A percentile compares a stretch with the other conserved stretches of the same genome.
Evolutionary conservation across 53 echinoderm and acorn worm species (phyloP).

Genomic region (Echinarachnius parma): DNA sequence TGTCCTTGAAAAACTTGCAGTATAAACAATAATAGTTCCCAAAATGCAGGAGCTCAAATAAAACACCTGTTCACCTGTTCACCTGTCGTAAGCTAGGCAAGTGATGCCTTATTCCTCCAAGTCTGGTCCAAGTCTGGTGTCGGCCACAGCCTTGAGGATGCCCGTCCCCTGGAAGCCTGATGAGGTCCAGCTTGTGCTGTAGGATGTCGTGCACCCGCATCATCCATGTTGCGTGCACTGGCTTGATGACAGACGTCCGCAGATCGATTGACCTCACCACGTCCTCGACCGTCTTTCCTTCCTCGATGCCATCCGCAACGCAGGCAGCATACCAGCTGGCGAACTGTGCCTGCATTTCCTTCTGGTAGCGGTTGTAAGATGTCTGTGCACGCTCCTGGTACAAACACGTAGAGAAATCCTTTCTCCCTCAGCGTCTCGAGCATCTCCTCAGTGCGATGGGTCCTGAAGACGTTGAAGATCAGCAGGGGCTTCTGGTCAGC

Average conservation of each 20-base stretch:
- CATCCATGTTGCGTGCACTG: slow-evolving; percentile 32
- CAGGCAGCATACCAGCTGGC: slow-evolving; percentile 31
- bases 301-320: slow-evolving; percentile 25
- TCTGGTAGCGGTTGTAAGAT: slow-evolving; percentile 42
- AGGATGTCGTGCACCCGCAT: slow-evolving; percentile 9
- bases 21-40: too few species aligned
- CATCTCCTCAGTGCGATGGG: slow-evolving; percentile 32
- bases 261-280: slow-evolving; percentile 18
- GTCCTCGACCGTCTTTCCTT: not conserved
- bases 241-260: slow-evolving; percentile 45
- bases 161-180: slow-evolving; percentile 44
- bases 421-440: not conserved
- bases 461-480: slow-evolving; percentile 46
- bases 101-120: too few species aligned
- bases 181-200: slow-evolving; percentile 16
- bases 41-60: too few species aligned
- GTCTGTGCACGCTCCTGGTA: slow-evolving; percentile 27
- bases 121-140: slow-evolving; percentile 13
- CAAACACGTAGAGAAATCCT: slow-evolving; percentile 9
- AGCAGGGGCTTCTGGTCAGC: slow-evolving; percentile 35
- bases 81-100: too few species aligned
- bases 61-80: too few species aligned
- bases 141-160: slow-evolving; percentile 32
- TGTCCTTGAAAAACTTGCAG: too few species aligned
- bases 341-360: slow-evolving; percentile 30